phyloP scores from a whole-genome alignment of 2,113 vertebrate species.

The Rhipidura dahli region DNA sequence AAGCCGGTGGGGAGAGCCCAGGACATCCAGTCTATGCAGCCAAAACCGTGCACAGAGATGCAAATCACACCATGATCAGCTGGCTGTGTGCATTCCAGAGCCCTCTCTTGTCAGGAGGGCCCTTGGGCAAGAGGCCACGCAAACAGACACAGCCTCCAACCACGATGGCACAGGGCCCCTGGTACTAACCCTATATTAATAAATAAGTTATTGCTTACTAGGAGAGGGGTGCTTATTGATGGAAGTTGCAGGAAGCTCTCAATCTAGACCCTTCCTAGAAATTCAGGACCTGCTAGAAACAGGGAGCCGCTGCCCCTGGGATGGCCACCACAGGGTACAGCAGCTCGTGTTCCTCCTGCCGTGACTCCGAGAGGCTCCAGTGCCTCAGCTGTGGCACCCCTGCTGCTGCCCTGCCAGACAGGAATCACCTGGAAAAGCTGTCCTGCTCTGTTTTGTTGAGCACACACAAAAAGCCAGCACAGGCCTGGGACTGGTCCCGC shows the following conservation, averaged over 20 bases:
- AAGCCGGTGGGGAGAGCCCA: not conserved
- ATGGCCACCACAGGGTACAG: accelerated
- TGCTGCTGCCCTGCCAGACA: not conserved
- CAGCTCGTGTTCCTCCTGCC: not conserved
- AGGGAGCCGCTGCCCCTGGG: not conserved
- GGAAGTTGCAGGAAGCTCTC: not conserved
- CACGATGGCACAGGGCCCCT: not conserved
- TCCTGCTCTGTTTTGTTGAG: not conserved
- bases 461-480: not conserved
- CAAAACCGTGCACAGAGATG: not conserved
- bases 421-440: not conserved
- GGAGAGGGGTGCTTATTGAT: not conserved
- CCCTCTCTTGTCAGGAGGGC: not conserved
- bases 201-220: not conserved
- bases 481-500: not conserved
- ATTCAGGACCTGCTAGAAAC: not conserved
- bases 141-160: not conserved
- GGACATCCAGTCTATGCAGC: not conserved
- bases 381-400: not conserved
- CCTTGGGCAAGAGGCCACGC: not conserved
- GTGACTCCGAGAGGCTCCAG: not conserved
- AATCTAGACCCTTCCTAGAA: not conserved
- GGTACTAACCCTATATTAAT: not conserved
- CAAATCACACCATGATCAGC: accelerated
- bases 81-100: not conserved